Percentiles rank a stretch among this genome's conserved stretches.
phyloP scores from a whole-genome alignment of 92 coral and sea anemone species.

The Porites lobata region DNA sequence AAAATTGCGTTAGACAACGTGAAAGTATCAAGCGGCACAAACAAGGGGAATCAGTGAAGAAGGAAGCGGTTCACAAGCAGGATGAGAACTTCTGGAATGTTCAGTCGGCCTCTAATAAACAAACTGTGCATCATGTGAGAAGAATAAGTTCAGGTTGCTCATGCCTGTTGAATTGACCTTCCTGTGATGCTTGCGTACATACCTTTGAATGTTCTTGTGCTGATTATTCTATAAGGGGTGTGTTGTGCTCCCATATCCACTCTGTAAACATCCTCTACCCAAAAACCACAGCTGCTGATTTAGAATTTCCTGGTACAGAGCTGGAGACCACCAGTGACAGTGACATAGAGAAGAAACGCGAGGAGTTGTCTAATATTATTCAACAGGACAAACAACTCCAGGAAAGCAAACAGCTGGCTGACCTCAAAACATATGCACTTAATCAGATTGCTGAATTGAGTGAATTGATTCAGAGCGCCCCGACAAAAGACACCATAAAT shows the following conservation, averaged over 20 bases:
- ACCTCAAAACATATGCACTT: slow-evolving; percentile 8
- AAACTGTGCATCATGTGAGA: slow-evolving; percentile 17
- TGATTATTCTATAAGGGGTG: slow-evolving; percentile 29
- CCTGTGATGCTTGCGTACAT: slow-evolving; percentile 12
- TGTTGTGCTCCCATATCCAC: slow-evolving; percentile 33
- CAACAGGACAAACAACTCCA: background rate
- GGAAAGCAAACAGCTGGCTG: slow-evolving; percentile 14
- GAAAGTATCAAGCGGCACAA: slow-evolving; percentile 54
- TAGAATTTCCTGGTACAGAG: background rate
- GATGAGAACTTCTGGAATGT: slow-evolving; percentile 38
- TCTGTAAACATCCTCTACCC: slow-evolving; percentile 28
- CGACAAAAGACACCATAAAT: slow-evolving; percentile 19
- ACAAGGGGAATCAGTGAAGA: slow-evolving; percentile 20
- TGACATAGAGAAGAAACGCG: slow-evolving; percentile 18
- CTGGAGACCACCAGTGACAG: slow-evolving; percentile 14
- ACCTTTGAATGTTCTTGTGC: slow-evolving; percentile 33
- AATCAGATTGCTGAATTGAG: slow-evolving; percentile 4
- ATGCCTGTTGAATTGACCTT: slow-evolving; percentile 23
- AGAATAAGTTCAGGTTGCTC: slow-evolving; percentile 6
- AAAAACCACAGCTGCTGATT: too few relatives aligned
- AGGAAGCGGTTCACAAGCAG: slow-evolving; percentile 11
- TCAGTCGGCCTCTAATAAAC: slow-evolving; percentile 13
- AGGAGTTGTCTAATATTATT: slow-evolving; percentile 3
- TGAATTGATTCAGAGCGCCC: slow-evolving; percentile 16
- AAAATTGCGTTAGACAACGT: slow-evolving; percentile 26